Conservation (phyloP, 2,113 vertebrate genomes). For the Rhegmatorhina hoffmannsi region DNA sequence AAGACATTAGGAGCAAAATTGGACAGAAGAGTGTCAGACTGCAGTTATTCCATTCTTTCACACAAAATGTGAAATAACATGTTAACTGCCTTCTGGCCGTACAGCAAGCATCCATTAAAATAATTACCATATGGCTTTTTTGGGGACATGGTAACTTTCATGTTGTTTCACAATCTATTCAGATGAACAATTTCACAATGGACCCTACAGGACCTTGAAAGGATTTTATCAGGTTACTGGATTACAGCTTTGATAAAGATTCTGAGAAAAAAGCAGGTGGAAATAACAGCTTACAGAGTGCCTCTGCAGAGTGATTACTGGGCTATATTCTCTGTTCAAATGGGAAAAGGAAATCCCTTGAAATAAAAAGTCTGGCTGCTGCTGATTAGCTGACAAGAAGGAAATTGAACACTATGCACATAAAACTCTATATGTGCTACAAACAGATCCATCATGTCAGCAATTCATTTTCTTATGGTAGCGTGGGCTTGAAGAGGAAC, state of each 20-base stretch:
- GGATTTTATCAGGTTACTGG: slow-evolving; percentile 53
- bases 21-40: slow-evolving; percentile 54
- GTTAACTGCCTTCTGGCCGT: slow-evolving; percentile 59
- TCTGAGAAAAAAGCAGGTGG: slow-evolving; percentile 51
- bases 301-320: slow-evolving; percentile 37
- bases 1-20: slow-evolving; percentile 36
- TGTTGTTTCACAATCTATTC: slow-evolving; percentile 33
- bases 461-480: slow-evolving; percentile 58
- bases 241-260: slow-evolving; percentile 45
- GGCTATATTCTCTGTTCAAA: slow-evolving; percentile 47
- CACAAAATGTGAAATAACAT: slow-evolving; percentile 53
- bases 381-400: slow-evolving; percentile 63
- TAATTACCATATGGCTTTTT: slow-evolving; percentile 63
- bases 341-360: slow-evolving; percentile 65
- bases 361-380: slow-evolving; percentile 66
- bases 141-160: slow-evolving; percentile 20
- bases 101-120: slow-evolving; percentile 58
- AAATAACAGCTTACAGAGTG: slow-evolving; percentile 36
- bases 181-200: slow-evolving; percentile 46
- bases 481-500: slow-evolving; percentile 23
- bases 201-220: slow-evolving; percentile 43
- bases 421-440: slow-evolving; percentile 41
- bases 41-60: slow-evolving; percentile 56
- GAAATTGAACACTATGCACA: slow-evolving; percentile 38
- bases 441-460: slow-evolving; percentile 54